Evolutionary conservation across 2,888 invertebrate genomes (phyloP).

Genomic region (Branchipolynoe longqiensis): DNA sequence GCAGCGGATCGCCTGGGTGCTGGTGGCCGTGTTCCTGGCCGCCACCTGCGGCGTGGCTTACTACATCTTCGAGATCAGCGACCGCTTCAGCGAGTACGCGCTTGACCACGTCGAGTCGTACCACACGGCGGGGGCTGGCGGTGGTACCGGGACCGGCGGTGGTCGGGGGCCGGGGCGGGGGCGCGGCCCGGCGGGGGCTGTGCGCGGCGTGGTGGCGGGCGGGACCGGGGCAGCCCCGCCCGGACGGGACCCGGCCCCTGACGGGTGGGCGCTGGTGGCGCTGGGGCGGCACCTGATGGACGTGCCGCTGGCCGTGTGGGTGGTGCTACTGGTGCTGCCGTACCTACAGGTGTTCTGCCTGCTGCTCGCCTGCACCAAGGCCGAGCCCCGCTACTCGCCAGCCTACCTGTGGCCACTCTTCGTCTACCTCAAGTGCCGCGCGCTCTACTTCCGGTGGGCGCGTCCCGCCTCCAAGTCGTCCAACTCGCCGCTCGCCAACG

Average conservation of each 20-base stretch:
- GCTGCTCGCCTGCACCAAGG: slow-evolving; percentile 77
- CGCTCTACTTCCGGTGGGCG: slow-evolving; percentile 33
- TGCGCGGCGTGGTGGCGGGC: slow-evolving; percentile 69
- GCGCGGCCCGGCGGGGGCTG: slow-evolving; percentile 71
- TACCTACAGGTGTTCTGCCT: slow-evolving; percentile 77
- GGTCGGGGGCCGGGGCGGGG: slow-evolving; percentile 35
- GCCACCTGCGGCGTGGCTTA: slow-evolving; percentile 75
- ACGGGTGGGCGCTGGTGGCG: neutral
- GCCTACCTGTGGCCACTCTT: slow-evolving; percentile 78
- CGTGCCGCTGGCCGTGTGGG: slow-evolving; percentile 75
- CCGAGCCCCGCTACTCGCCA: slow-evolving; percentile 74
- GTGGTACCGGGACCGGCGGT: neutral
- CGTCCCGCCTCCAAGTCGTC: slow-evolving; percentile 66
- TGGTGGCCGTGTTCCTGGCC: slow-evolving; percentile 72
- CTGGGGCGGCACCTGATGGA: slow-evolving; percentile 74
- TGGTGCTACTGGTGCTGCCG: slow-evolving; percentile 73
- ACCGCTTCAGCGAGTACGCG: slow-evolving; percentile 75
- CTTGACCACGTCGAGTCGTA: slow-evolving; percentile 76
- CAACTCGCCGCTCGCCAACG: slow-evolving; percentile 69
- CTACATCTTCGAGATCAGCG: slow-evolving; percentile 79
- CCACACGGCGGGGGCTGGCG: slow-evolving; percentile 65
- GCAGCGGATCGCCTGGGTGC: slow-evolving; percentile 78
- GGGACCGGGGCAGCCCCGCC: neutral
- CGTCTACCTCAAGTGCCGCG: slow-evolving; percentile 68
- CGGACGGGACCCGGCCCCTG: neutral